A percentile compares a stretch with the other conserved stretches of the same genome.
phyloP scores from a whole-genome alignment of 2,113 vertebrate species.

The Psammodynastes pulverulentus region DNA sequence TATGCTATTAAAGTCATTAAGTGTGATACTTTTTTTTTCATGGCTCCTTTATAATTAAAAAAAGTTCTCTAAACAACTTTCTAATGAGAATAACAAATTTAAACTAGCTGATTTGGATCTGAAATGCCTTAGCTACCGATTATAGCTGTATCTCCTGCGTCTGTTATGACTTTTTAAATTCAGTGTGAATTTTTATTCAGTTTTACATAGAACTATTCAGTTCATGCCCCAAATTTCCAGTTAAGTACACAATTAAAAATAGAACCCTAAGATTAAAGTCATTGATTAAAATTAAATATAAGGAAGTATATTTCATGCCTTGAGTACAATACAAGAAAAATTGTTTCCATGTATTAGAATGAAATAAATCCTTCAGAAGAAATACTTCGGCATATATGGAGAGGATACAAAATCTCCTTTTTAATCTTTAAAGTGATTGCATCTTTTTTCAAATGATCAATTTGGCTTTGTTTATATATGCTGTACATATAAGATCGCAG shows the following conservation, averaged over 20 bases:
- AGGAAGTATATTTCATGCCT: background rate
- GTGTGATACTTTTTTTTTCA: background rate
- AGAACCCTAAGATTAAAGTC: background rate
- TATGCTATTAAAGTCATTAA: background rate
- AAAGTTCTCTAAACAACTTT: background rate
- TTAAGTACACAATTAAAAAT: background rate
- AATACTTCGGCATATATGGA: background rate
- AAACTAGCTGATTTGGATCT: background rate
- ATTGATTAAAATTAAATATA: background rate
- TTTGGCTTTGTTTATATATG: background rate
- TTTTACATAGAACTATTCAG: background rate
- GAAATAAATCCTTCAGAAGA: background rate
- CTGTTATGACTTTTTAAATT: background rate
- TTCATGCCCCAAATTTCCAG: background rate
- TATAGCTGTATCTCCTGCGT: too few relatives aligned
- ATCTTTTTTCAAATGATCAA: background rate
- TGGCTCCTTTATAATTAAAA: background rate
- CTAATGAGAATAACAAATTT: background rate
- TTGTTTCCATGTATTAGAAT: background rate
- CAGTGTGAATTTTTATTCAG: background rate
- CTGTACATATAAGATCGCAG: background rate
- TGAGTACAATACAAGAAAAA: background rate
- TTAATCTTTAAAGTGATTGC: background rate
- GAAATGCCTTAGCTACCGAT: background rate
- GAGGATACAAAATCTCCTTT: background rate